Conservation (phyloP, 2,113 vertebrate species). For the Herpailurus yagouaroundi region DNA sequence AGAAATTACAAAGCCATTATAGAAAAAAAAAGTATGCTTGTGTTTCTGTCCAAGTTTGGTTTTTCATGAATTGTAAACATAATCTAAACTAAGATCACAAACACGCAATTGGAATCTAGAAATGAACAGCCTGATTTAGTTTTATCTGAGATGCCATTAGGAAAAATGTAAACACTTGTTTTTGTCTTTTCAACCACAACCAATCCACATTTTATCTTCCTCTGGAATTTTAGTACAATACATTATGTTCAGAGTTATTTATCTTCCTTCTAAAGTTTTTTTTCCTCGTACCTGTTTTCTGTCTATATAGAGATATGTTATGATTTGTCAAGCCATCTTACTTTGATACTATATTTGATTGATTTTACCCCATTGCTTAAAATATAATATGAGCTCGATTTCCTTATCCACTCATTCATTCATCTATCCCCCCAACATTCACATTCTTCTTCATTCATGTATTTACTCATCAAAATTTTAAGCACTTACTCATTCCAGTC, state of each 20-base stretch:
- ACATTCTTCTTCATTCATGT: not conserved
- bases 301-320: not conserved
- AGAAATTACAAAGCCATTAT: slow-evolving; percentile 41
- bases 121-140: not conserved
- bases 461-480: not conserved
- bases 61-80: slow-evolving; percentile 29
- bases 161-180: not conserved
- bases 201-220: not conserved
- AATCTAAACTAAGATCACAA: slow-evolving; percentile 28
- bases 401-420: not conserved
- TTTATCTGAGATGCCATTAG: not conserved
- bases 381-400: not conserved
- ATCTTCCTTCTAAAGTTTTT: not conserved
- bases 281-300: not conserved
- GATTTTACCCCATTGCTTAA: not conserved
- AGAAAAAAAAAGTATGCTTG: not conserved
- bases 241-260: not conserved
- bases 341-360: not conserved
- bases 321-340: not conserved
- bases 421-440: not conserved
- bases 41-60: not conserved
- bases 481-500: not conserved
- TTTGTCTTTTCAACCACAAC: not conserved
- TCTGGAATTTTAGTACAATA: not conserved
- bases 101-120: not conserved